These are phyloP conservation scores for Xyrichtys novacula DNA, from an alignment of 2,797 vertebrate genomes.

Conservation along the genomic window DNA sequence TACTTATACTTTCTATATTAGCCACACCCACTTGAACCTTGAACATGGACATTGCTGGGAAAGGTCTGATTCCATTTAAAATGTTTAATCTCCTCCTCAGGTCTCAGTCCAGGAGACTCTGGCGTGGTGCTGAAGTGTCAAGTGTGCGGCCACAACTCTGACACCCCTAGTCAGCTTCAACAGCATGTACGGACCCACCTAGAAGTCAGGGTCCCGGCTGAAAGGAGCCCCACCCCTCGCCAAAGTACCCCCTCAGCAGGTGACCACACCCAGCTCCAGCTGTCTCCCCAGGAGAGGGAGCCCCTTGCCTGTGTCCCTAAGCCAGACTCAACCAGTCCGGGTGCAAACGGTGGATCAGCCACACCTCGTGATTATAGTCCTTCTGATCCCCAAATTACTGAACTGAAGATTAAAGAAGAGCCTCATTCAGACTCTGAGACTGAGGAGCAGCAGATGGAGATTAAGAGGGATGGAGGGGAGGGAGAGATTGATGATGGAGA, in stretches of 20 bases:
- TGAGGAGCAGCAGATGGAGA: constrained; percentile 60
- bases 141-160: constrained; percentile 87
- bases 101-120: constrained; percentile 85
- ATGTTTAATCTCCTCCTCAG: constrained; percentile 62
- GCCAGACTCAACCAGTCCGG: constrained; percentile 81
- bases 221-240: constrained; percentile 71
- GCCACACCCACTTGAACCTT: not conserved
- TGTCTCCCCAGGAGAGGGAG: constrained; percentile 74
- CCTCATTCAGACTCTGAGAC: constrained; percentile 82
- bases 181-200: constrained; percentile 90
- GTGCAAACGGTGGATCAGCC: constrained; percentile 83
- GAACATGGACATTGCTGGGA: not conserved
- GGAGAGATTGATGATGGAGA: constrained; percentile 35
- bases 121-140: constrained; percentile 86
- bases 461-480: constrained; percentile 46
- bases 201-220: constrained; percentile 76
- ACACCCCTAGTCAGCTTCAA: constrained; percentile 87
- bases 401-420: constrained; percentile 90
- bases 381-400: constrained; percentile 27
- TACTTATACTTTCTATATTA: too few relatives aligned
- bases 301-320: constrained; percentile 73
- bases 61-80: not conserved
- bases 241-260: constrained; percentile 72
- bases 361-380: constrained; percentile 72
- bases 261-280: constrained; percentile 65